phyloP scores from a whole-genome alignment of 2,888 invertebrate genomes.

The Agrochola litura region DNA sequence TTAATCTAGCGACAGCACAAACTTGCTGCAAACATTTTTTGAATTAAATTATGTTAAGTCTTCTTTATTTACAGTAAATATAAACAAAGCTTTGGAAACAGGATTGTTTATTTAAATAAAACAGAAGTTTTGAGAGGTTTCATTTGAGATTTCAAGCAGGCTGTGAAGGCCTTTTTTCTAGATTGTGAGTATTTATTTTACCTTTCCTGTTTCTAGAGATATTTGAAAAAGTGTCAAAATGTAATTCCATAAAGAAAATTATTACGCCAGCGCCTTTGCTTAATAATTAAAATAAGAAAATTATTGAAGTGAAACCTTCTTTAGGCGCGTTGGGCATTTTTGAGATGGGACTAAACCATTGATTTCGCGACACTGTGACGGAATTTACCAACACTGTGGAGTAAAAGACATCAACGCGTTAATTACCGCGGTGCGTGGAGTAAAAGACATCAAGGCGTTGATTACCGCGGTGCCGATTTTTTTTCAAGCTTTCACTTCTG shows the following conservation, averaged over 20 bases:
- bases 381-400: too few species aligned
- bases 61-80: constrained; percentile 22
- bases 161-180: not conserved
- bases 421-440: too few species aligned
- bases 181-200: not conserved
- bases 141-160: not conserved
- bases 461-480: too few species aligned
- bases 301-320: too few species aligned
- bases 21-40: constrained; percentile 26
- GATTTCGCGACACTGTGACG: too few species aligned
- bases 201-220: not conserved
- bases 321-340: too few species aligned
- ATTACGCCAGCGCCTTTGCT: not conserved
- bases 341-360: too few species aligned
- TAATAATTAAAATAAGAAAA: not conserved
- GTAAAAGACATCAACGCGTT: too few species aligned
- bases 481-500: too few species aligned
- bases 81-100: constrained; percentile 6
- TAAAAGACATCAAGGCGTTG: too few species aligned
- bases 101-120: constrained; percentile 25
- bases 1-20: constrained; percentile 17
- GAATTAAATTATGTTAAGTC: constrained; percentile 19
- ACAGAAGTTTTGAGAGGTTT: constrained; percentile 6
- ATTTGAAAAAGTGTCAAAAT: not conserved
- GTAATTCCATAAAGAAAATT: not conserved